Evolutionary conservation across 2,888 invertebrate species (phyloP), one percentile per base, ranked within the genome.

Genomic region (Pecten maximus): DNA sequence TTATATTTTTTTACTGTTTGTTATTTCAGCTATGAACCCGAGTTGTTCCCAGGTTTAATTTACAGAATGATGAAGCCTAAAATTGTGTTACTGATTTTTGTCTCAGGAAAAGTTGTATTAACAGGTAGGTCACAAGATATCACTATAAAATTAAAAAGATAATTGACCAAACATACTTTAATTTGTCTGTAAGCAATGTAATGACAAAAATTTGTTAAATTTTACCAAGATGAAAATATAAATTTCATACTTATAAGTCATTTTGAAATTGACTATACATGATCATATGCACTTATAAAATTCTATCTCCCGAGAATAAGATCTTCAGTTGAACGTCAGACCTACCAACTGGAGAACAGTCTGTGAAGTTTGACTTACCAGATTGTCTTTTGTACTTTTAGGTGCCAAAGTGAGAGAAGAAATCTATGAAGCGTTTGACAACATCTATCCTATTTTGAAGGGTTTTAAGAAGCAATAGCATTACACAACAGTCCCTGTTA

Each of bases 31-130:
- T 99, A 99, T 96, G 99, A 99, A 97, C 99, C 99, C 0, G 99
- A 99, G 97, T 97, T 99, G 90, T 99, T 99, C 97, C 99, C 99
- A 12, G 99, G 99, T n/a, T 97, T 99, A 48, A 99, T 99, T 91
- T 99, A 99, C 97, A 97, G 99, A 95, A 98, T 99, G 99, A 98
- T 99, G 86, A 98, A 98, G 95, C 99, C 99, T 0, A 98, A 99
- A 94, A 98, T 99, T 93, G 99, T 99, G 6, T 97, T 99, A 92
- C 97, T 99, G 19, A 99, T 99, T 97, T 99, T 99, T 97, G 99
- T 99, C 0, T 99, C 99, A 97, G 99, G 99, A 90, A 99, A 99
- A 97, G 98, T 99, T 94, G 99, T 99, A 0, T 98, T 99, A 93
- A 99, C 99, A 95, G 97, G 97, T 97, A 94, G 89, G 91, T 87